These are phyloP conservation scores for Smutsia gigantea DNA, from an alignment of 2,797 vertebrate genomes.

Conservation along the genomic window DNA sequence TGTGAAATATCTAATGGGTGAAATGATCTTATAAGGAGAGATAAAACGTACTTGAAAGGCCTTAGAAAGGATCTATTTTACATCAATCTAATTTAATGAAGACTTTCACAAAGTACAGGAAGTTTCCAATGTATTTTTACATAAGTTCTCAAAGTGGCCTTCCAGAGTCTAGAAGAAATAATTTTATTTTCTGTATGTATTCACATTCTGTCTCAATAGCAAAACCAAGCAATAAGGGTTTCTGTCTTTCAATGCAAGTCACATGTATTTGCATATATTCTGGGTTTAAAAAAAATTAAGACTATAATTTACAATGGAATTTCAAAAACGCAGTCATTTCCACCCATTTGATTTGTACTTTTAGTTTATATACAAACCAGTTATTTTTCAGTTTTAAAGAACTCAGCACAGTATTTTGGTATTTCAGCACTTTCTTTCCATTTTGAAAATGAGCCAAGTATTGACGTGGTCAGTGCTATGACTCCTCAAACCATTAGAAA, in stretches of 20 bases:
- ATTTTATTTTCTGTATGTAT: not conserved
- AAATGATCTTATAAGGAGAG: not conserved
- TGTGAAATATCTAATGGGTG: not conserved
- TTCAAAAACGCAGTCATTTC: conserved; percentile 49
- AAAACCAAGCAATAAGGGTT: not conserved
- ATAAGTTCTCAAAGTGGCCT: not conserved
- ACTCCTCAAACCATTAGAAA: conserved; percentile 14
- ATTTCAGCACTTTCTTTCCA: not conserved
- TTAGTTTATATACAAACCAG: not conserved
- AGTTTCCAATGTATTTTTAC: not conserved
- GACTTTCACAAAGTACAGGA: not conserved
- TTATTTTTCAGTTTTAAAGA: conserved; percentile 54
- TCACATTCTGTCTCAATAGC: not conserved
- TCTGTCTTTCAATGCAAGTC: not conserved
- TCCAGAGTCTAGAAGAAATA: not conserved
- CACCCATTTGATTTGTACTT: not conserved
- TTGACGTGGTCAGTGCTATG: conserved; percentile 54
- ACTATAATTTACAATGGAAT: conserved; percentile 15
- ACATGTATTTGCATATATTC: not conserved
- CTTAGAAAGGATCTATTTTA: not conserved
- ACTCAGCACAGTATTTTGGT: not conserved
- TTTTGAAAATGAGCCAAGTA: conserved; percentile 59
- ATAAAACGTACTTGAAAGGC: not conserved
- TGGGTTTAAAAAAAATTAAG: not conserved
- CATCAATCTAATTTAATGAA: not conserved